These are phyloP conservation scores for Hydropotes inermis DNA, from an alignment of 2,113 vertebrate species.

Conservation along the genomic window DNA sequence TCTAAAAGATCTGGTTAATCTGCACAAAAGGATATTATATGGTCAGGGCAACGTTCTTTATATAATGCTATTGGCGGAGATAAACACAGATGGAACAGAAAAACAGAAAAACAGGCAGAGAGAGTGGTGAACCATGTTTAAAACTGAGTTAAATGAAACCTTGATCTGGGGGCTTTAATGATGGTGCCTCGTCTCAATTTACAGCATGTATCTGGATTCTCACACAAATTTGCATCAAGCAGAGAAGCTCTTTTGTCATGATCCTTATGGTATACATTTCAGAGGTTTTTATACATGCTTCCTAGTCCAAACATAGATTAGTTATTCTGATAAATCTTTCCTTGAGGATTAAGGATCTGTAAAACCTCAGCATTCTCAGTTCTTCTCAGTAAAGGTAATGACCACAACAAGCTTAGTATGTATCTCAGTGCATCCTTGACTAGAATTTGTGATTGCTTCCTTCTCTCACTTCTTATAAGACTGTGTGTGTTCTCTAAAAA, in stretches of 20 bases:
- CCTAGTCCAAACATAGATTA: neutral
- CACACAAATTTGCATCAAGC: neutral
- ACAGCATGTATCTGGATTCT: neutral
- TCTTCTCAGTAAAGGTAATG: neutral
- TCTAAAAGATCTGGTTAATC: neutral
- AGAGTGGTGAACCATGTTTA: neutral
- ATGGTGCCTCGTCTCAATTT: neutral
- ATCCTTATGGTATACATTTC: neutral
- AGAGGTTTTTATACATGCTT: neutral
- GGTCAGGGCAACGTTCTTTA: neutral
- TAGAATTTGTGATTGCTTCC: neutral
- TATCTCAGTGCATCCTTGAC: neutral
- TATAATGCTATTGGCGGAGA: neutral
- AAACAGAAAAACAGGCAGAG: neutral
- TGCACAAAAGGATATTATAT: neutral
- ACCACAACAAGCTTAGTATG: neutral
- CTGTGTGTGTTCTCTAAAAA: neutral
- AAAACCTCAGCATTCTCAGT: neutral
- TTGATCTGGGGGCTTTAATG: neutral
- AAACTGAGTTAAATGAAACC: neutral
- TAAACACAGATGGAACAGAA: neutral
- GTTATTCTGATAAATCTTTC: neutral
- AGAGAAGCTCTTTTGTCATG: neutral
- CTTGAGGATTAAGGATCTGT: neutral
- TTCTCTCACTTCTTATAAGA: neutral